A percentile compares a stretch with the other conserved stretches of the same genome.
Evolutionary conservation across 2,888 invertebrate species (phyloP).

Genomic region (Phrixothrix hirtus): DNA sequence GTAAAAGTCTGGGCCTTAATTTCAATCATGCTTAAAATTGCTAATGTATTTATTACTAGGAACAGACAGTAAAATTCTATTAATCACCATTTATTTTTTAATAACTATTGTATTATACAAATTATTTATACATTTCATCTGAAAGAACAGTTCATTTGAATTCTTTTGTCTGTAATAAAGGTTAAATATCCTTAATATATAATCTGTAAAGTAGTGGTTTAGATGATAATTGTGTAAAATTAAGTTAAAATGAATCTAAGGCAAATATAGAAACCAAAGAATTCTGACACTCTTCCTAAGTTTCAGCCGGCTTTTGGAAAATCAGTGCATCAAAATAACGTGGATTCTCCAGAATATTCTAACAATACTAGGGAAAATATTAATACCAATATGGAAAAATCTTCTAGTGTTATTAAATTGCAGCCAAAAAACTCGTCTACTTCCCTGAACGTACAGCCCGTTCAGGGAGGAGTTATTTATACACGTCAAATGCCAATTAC

Average conservation of each 20-base stretch:
- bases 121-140: too few relatives aligned
- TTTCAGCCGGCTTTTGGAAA: constrained; percentile 81
- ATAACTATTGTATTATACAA: too few relatives aligned
- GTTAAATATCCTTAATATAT: too few relatives aligned
- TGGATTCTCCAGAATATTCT: constrained; percentile 30
- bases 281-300: constrained; percentile 65
- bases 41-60: too few relatives aligned
- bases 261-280: constrained; percentile 46
- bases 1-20: too few relatives aligned
- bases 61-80: too few relatives aligned
- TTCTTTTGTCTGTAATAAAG: too few relatives aligned
- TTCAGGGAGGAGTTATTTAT: constrained; percentile 72
- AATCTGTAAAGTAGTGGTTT: too few relatives aligned
- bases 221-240: constrained; percentile 63
- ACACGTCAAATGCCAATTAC: constrained; percentile 71
- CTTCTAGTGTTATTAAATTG: constrained; percentile 27
- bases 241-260: constrained; percentile 55
- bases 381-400: constrained; percentile 20
- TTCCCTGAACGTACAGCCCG: constrained; percentile 62
- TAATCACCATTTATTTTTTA: too few relatives aligned
- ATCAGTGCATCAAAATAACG: constrained; percentile 62
- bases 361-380: constrained; percentile 34
- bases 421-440: constrained; percentile 48
- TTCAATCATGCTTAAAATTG: too few relatives aligned
- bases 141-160: too few relatives aligned